Percentiles rank a stretch among this genome's conserved stretches.
Conservation (phyloP, 2,113 vertebrate genomes). For the Mastomys coucha region DNA sequence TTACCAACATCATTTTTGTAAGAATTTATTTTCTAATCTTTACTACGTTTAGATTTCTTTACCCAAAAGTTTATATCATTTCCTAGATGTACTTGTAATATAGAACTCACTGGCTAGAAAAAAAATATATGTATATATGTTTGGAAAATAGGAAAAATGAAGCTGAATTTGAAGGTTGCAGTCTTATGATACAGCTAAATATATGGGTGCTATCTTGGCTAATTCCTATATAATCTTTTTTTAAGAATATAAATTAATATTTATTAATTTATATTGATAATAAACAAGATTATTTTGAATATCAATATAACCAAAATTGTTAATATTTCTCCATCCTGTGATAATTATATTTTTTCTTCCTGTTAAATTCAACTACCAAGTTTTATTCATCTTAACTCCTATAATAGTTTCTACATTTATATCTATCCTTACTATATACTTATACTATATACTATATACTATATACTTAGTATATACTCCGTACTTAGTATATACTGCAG, state of each 20-base stretch:
- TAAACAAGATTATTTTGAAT: background rate
- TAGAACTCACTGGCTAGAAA: background rate
- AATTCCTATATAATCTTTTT: background rate
- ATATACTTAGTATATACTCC: no score
- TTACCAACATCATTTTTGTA: background rate
- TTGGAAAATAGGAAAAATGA: slow-evolving; percentile 40
- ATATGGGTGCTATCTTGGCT: background rate
- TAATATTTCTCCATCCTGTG: background rate
- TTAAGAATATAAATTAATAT: background rate
- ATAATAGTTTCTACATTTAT: background rate
- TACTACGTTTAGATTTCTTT: background rate
- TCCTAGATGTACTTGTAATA: background rate
- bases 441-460: no score
- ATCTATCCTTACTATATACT: background rate
- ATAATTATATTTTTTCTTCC: background rate
- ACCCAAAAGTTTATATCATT: background rate
- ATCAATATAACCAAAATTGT: background rate
- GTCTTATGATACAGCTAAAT: background rate
- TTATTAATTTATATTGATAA: background rate
- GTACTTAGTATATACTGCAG: no score
- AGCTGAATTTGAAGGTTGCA: background rate
- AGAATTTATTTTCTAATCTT: background rate
- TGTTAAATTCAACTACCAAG: background rate
- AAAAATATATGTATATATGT: background rate
- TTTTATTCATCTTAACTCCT: background rate